A percentile compares a stretch with the other conserved stretches of the same genome.
Conservation (phyloP, 2,797 vertebrate species). For the Chiroxiphia lanceolata region DNA sequence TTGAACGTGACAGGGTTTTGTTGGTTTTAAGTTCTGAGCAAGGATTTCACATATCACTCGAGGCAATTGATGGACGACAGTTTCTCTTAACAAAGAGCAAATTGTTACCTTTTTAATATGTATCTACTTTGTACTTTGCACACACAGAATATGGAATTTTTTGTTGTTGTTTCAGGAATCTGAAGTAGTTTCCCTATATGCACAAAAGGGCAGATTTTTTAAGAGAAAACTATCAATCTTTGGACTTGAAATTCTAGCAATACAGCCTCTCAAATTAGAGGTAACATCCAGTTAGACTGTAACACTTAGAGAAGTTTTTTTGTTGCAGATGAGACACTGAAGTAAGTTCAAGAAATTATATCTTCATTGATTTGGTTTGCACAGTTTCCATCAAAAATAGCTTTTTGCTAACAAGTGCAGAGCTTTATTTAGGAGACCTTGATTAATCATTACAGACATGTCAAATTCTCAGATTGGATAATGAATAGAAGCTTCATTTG, state of each 20-base stretch:
- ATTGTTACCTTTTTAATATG: neutral
- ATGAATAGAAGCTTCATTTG: neutral
- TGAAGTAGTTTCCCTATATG: neutral
- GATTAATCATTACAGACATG: neutral
- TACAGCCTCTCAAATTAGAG: neutral
- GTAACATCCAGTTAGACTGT: neutral
- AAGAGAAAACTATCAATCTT: neutral
- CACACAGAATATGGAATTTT: neutral
- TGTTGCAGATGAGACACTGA: neutral
- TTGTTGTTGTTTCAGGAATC: neutral
- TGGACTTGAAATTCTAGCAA: neutral
- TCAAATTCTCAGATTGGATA: neutral
- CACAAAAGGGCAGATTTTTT: neutral
- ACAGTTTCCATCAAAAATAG: neutral
- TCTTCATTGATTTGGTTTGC: neutral
- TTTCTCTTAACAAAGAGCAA: neutral
- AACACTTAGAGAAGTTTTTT: fast-evolving
- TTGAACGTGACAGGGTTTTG: neutral
- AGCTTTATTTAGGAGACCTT: neutral
- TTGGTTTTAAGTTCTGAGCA: neutral
- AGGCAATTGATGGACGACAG: neutral
- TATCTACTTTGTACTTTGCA: neutral
- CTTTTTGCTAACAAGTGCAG: neutral
- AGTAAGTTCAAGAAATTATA: neutral
- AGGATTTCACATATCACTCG: neutral